Evolutionary conservation across 2,888 invertebrate species (phyloP).

Genomic region (Caenorhabditis drosophilae): DNA sequence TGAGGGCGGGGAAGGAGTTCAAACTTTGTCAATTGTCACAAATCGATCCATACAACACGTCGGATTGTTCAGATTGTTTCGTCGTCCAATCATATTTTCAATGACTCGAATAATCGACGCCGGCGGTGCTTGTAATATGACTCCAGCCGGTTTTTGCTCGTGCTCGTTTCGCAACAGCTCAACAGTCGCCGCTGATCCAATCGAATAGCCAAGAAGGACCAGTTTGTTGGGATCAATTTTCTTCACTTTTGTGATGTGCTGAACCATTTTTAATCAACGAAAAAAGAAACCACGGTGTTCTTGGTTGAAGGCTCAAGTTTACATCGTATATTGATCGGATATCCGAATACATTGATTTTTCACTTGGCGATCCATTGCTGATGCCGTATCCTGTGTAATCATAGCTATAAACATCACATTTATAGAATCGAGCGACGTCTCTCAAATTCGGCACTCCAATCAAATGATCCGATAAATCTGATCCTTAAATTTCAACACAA

Average conservation of each 20-base stretch:
- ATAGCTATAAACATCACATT: conserved; percentile 55
- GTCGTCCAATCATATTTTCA: conserved; percentile 24
- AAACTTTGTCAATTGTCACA: conserved; percentile 43
- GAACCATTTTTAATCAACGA: too few species aligned
- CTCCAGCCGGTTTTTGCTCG: conserved; percentile 36
- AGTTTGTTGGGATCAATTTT: conserved; percentile 40
- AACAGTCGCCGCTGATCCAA: conserved; percentile 55
- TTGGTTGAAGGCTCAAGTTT: neutral
- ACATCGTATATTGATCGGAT: conserved; percentile 49
- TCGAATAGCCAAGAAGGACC: conserved; percentile 53
- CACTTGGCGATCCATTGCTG: conserved; percentile 45
- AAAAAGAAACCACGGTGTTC: too few species aligned
- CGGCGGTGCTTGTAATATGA: conserved; percentile 54
- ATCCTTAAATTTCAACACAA: too few species aligned
- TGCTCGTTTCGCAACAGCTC: conserved; percentile 7
- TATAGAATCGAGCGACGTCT: conserved; percentile 47
- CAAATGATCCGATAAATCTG: conserved; percentile 56
- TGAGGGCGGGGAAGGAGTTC: too few species aligned
- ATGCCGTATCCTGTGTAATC: conserved; percentile 62
- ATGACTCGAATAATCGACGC: conserved; percentile 47
- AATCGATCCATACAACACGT: conserved; percentile 49
- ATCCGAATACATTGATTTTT: conserved; percentile 49
- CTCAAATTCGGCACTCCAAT: conserved; percentile 37
- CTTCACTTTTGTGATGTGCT: conserved; percentile 34
- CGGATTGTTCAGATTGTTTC: conserved; percentile 15